Evolutionary conservation across 2,797 vertebrate genomes (phyloP), one percentile per base, ranked within the genome.

Genomic region (Microctenopoma lineatum): DNA sequence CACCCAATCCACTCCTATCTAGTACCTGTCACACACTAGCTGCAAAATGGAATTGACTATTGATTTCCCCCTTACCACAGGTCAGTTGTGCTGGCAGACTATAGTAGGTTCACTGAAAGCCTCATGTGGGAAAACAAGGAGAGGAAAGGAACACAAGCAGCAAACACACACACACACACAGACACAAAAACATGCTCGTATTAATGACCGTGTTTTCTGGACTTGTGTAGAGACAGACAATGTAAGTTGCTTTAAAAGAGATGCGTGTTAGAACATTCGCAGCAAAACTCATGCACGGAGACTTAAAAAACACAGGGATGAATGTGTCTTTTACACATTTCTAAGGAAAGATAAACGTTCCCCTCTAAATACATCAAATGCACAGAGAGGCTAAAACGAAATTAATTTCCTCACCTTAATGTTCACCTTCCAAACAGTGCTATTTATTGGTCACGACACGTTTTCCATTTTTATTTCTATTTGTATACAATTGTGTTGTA

Each of bases 41-140:
- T 83, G 84, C 90, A 91, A 93, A 94, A 92, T 94, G 92, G 91
- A 94, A 95, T 94, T 93, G 93, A 94, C 93, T 94, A 95, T 95
- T 92, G 93, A 95, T 92, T 92, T 90, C 88, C 87, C 75, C 61
- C 87, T 92, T 90, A 92, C 88, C 86, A 88, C 92, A 91, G 92
- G 93, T 93, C 92, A 92, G 88, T 61, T 79, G 79, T 71, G 82
- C 80, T 85, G 88, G 77, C 86, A 88, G 84, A 78, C 74, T 84
- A 73, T 59, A 83, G 89, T 65, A 80, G 81, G 88, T 73, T 83
- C 77, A 77, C 82, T 29, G 76, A 67, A 59, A 78, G 80, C 59
- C 68, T 55, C 3, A 26, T 44, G 69, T 67, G 79, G 80, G 79
- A 89, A 84, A 78, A 81, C 67, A 70, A 65, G 70, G 18, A 55